Percentiles rank a stretch among this genome's conserved stretches.
These are phyloP conservation scores for Marmota flaviventris DNA, from an alignment of 2,113 vertebrate species.

Conservation along the genomic window DNA sequence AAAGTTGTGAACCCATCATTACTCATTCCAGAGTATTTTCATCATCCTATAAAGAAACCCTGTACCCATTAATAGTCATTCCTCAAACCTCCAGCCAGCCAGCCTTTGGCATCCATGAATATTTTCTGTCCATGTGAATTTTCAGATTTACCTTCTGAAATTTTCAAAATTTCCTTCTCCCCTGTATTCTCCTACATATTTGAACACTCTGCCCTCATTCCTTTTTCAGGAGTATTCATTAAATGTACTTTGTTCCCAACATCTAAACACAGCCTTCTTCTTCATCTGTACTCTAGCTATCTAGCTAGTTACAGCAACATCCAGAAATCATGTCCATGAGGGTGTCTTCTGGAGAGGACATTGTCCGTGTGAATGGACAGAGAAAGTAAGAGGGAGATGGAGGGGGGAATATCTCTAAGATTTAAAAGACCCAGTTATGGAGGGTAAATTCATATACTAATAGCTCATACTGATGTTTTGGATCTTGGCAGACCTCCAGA, in stretches of 20 bases:
- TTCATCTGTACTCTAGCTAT: background rate
- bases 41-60: background rate
- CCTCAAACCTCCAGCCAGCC: background rate
- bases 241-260: background rate
- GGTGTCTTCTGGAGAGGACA: background rate
- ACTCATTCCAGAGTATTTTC: slow-evolving; percentile 14
- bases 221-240: background rate
- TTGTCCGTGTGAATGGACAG: background rate
- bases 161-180: background rate
- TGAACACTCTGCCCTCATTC: background rate
- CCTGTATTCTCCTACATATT: background rate
- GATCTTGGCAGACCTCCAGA: background rate
- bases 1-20: background rate
- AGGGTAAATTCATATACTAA: background rate
- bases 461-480: background rate
- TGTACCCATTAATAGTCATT: background rate
- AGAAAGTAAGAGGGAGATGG: background rate
- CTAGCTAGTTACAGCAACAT: background rate
- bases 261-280: background rate
- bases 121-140: background rate
- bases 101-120: background rate
- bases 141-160: background rate
- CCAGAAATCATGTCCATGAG: background rate
- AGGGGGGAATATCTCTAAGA: background rate
- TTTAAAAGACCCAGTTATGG: background rate